Conservation (phyloP, 2,888 invertebrate genomes). For the Oscheius sp. region DNA sequence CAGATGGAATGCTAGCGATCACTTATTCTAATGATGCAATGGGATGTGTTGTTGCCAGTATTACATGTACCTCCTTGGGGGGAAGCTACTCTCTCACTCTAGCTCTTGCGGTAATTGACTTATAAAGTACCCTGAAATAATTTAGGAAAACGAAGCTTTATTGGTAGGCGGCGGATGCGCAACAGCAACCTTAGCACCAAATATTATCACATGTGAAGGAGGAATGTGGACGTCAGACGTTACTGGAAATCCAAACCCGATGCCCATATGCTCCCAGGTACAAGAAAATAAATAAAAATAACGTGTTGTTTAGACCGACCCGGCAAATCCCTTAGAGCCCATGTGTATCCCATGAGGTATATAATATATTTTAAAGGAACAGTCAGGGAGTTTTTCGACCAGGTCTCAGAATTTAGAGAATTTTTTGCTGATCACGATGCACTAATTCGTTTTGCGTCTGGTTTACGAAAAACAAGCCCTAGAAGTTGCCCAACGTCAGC, state of each 20-base stretch:
- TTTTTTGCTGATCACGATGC: no score
- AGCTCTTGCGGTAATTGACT: not conserved
- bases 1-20: not conserved
- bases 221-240: not conserved
- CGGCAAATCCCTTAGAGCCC: no score
- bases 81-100: not conserved
- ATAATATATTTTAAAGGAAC: no score
- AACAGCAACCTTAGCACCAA: not conserved
- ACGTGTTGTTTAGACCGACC: no score
- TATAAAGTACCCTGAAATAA: not conserved
- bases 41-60: not conserved
- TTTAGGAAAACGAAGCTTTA: not conserved
- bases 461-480: no score
- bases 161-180: not conserved
- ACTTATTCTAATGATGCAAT: not conserved
- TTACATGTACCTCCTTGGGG: not conserved
- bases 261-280: not conserved
- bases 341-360: no score
- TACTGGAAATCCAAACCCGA: slow-evolving; percentile 1
- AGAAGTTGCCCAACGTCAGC: no score
- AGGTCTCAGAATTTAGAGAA: no score
- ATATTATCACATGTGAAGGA: not conserved
- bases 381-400: no score
- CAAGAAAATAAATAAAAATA: no score
- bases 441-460: no score